Conservation (phyloP, 2,797 vertebrate species). For the Geotrypetes seraphini region DNA sequence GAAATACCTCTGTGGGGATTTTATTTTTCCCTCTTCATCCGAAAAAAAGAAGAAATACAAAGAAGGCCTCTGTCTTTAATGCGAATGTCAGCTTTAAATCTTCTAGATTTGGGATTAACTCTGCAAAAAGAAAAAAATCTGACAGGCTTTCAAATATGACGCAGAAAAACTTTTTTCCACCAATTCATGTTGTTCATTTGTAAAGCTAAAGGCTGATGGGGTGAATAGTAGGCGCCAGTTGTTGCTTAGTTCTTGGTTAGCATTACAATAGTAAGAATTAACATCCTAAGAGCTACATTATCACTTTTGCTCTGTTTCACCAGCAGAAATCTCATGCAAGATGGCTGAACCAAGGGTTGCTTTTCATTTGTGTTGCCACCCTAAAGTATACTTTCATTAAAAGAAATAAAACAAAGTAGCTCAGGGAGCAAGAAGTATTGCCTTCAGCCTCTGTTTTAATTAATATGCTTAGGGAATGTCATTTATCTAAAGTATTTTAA, state of each 20-base stretch:
- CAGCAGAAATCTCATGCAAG: slow-evolving; percentile 28
- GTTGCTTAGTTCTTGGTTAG: slow-evolving; percentile 61
- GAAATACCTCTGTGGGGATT: slow-evolving; percentile 71
- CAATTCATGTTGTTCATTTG: slow-evolving; percentile 61
- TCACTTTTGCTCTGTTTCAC: slow-evolving; percentile 47
- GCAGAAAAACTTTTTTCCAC: slow-evolving; percentile 48
- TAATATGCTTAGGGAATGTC: too few species aligned
- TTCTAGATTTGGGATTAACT: slow-evolving; percentile 70
- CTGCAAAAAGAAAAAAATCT: slow-evolving; percentile 61
- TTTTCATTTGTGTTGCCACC: slow-evolving; percentile 19
- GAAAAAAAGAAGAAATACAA: slow-evolving; percentile 73
- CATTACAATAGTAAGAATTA: slow-evolving; percentile 75
- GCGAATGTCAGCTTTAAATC: slow-evolving; percentile 69
- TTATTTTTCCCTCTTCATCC: slow-evolving; percentile 52
- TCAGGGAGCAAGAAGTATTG: too few species aligned
- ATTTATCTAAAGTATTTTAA: too few species aligned
- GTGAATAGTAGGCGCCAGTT: slow-evolving; percentile 61
- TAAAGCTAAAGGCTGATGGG: slow-evolving; percentile 57
- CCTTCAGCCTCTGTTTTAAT: too few species aligned
- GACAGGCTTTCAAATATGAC: slow-evolving; percentile 77
- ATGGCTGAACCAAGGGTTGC: slow-evolving; percentile 22
- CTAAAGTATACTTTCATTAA: slow-evolving; percentile 5
- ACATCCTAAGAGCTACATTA: slow-evolving; percentile 58
- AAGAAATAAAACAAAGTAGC: slow-evolving; percentile 11
- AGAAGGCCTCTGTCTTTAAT: slow-evolving; percentile 67